Percentiles rank a stretch among this genome's conserved stretches.
phyloP scores from a whole-genome alignment of 2,797 vertebrate species.

The Hafferia zeledoni region DNA sequence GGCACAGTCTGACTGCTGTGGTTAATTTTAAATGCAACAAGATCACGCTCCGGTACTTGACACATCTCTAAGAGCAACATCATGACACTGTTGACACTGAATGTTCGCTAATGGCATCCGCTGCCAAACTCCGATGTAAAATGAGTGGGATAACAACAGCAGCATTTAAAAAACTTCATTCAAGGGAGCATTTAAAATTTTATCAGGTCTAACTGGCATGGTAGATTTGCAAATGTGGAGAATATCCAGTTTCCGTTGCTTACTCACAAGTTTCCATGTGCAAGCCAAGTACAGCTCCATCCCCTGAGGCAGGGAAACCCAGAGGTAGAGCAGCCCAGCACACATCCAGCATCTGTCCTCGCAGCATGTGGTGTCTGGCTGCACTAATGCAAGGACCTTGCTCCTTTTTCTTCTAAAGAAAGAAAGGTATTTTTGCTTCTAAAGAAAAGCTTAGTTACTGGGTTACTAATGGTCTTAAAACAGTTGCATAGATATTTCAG shows the following conservation, averaged over 20 bases:
- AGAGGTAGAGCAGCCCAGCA: not conserved
- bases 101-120: conserved; percentile 30
- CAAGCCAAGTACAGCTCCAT: not conserved
- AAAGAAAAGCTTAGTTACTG: not conserved
- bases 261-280: not conserved
- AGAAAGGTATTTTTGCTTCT: not conserved
- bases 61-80: conserved; percentile 42
- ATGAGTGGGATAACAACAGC: conserved; percentile 34
- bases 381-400: not conserved
- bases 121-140: conserved; percentile 50
- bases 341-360: not conserved
- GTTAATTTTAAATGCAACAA: conserved; percentile 59
- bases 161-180: conserved; percentile 54
- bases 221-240: not conserved
- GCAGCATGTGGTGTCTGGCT: not conserved
- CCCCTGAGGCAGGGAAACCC: not conserved
- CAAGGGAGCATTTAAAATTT: conserved; percentile 63
- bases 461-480: not conserved
- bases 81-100: conserved; percentile 45
- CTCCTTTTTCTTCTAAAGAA: not conserved
- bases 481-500: not conserved
- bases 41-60: conserved; percentile 10
- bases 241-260: conserved; percentile 32
- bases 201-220: conserved; percentile 44
- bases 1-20: conserved; percentile 15